A percentile compares a stretch with the other conserved stretches of the same genome.
phyloP scores from a whole-genome alignment of 2,113 vertebrate genomes.

The Centrocercus urophasianus region DNA sequence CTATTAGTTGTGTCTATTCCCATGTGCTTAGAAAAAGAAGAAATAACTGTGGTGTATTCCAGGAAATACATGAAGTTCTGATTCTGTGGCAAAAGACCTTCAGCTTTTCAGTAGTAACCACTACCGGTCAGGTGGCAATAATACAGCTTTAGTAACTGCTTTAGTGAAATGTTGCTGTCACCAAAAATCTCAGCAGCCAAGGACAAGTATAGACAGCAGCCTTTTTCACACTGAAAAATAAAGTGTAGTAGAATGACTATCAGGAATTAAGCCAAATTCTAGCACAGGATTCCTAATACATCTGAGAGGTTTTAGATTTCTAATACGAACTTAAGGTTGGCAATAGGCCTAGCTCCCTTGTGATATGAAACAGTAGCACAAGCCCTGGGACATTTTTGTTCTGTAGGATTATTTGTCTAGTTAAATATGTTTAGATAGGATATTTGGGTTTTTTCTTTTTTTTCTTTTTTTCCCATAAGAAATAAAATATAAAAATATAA shows the following conservation, averaged over 20 bases:
- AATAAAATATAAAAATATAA: background rate
- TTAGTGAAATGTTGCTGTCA: background rate
- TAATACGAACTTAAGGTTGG: conserved; percentile 57
- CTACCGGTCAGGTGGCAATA: background rate
- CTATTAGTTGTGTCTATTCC: background rate
- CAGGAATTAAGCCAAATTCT: conserved; percentile 53
- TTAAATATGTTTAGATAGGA: background rate
- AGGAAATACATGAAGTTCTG: background rate
- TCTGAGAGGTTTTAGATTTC: conserved; percentile 52
- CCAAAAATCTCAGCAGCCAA: background rate
- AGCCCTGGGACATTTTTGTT: background rate
- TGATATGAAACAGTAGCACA: conserved; percentile 65
- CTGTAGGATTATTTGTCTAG: conserved; percentile 30
- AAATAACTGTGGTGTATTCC: background rate
- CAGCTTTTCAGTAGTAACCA: background rate
- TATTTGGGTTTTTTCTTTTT: background rate
- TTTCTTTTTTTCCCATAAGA: background rate
- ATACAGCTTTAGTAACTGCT: background rate
- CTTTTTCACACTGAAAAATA: background rate
- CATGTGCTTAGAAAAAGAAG: background rate
- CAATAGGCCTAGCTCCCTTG: conserved; percentile 36
- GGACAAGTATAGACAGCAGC: background rate
- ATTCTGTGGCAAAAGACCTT: background rate
- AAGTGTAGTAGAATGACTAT: background rate
- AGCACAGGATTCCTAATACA: conserved; percentile 36